Evolutionary conservation across 92 coral and sea anemone species (phyloP).

Genomic region (Nematostella vectensis): DNA sequence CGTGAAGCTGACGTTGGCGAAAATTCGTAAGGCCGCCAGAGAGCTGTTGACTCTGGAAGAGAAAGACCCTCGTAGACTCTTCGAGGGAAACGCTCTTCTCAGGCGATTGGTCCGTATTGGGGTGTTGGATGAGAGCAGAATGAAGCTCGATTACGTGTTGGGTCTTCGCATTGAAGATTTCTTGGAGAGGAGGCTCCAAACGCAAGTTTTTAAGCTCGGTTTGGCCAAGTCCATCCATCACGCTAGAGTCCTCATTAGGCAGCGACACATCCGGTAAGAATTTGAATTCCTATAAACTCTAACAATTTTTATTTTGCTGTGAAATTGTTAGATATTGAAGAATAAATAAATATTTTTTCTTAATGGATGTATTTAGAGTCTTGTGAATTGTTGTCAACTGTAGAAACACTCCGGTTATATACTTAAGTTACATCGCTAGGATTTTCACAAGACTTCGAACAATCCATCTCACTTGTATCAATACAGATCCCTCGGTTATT

Average conservation of each 20-base stretch:
- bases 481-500: no score
- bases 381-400: no score
- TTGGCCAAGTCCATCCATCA: slow-evolving; percentile 98
- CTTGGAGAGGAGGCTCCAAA: slow-evolving; percentile 99
- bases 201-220: slow-evolving; percentile 98
- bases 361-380: no score
- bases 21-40: slow-evolving; percentile 98
- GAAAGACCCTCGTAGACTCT: slow-evolving; percentile 95
- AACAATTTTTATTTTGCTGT: no score
- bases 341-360: no score
- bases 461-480: no score
- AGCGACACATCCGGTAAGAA: slow-evolving; percentile 90
- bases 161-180: slow-evolving; percentile 99
- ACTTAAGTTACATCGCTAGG: no score
- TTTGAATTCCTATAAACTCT: no score
- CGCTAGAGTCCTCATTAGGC: slow-evolving; percentile 87
- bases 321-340: no score
- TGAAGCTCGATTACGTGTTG: slow-evolving; percentile 99
- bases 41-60: slow-evolving; percentile 92
- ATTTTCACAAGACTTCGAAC: no score
- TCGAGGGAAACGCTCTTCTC: slow-evolving; percentile 96
- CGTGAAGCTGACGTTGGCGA: slow-evolving; percentile 93
- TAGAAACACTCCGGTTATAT: no score
- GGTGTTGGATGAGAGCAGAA: slow-evolving; percentile 92
- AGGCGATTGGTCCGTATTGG: slow-evolving; percentile 99